These are phyloP conservation scores for Agonopterix heracliana DNA, from an alignment of 2,888 invertebrate genomes.

Conservation along the genomic window DNA sequence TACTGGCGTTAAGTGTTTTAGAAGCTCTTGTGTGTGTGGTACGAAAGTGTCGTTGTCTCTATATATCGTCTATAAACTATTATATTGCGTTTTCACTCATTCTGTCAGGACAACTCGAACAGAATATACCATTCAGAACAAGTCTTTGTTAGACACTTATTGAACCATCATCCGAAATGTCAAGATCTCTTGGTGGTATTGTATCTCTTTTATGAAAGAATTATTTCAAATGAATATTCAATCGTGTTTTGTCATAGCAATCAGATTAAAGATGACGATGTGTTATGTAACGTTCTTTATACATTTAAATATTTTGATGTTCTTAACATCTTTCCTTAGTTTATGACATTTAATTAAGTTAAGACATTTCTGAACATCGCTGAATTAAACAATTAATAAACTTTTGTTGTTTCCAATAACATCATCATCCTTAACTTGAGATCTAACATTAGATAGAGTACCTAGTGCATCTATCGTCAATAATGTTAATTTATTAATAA, in stretches of 20 bases:
- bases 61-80: constrained; percentile 39
- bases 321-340: too few species aligned
- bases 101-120: constrained; percentile 6
- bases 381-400: too few species aligned
- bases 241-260: background rate
- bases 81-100: constrained; percentile 9
- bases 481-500: constrained; percentile 50
- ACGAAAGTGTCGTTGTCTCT: constrained; percentile 68
- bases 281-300: background rate
- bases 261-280: background rate
- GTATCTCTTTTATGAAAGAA: background rate
- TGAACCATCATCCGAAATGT: constrained; percentile 12
- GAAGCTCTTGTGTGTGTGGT: constrained; percentile 68
- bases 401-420: background rate
- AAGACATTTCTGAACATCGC: too few species aligned
- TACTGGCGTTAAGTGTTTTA: constrained; percentile 38
- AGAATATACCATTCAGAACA: constrained; percentile 11
- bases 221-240: constrained; percentile 15
- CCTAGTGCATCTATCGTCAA: constrained; percentile 56
- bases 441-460: constrained; percentile 25
- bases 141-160: constrained; percentile 6
- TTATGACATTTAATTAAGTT: too few species aligned
- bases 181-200: background rate
- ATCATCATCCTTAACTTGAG: constrained; percentile 8
- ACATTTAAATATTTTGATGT: too few species aligned